Conservation (phyloP, 2,113 vertebrate species). For the Fulica atra region DNA sequence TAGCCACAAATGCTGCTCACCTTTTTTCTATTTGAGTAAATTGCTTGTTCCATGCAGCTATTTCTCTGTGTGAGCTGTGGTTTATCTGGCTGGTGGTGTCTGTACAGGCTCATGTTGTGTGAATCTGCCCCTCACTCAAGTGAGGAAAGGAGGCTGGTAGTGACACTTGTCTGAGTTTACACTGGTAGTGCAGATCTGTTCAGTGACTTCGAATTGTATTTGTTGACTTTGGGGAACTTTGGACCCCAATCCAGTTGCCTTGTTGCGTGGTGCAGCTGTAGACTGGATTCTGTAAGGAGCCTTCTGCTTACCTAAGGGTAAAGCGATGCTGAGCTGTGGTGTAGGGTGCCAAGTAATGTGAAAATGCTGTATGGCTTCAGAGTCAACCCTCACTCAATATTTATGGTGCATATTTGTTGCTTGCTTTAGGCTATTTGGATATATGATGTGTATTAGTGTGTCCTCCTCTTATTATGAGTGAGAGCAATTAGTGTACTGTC, state of each 20-base stretch:
- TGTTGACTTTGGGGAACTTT: background rate
- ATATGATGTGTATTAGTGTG: background rate
- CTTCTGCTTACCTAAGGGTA: background rate
- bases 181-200: background rate
- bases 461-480: background rate
- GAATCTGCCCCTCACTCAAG: rapidly evolving
- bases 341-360: background rate
- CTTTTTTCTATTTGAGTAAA: background rate
- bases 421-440: background rate
- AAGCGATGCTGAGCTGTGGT: rapidly evolving
- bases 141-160: background rate
- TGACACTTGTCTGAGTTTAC: background rate
- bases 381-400: background rate
- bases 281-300: background rate
- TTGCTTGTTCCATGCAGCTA: background rate
- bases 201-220: background rate
- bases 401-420: background rate
- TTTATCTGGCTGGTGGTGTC: background rate
- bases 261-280: background rate
- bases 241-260: rapidly evolving
- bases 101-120: background rate
- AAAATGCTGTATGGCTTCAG: background rate
- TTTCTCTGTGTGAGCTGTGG: background rate
- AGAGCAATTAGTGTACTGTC: slow-evolving; percentile 24
- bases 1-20: background rate